phyloP scores from a whole-genome alignment of 2,888 invertebrate species.

The Apodemia mormo region DNA sequence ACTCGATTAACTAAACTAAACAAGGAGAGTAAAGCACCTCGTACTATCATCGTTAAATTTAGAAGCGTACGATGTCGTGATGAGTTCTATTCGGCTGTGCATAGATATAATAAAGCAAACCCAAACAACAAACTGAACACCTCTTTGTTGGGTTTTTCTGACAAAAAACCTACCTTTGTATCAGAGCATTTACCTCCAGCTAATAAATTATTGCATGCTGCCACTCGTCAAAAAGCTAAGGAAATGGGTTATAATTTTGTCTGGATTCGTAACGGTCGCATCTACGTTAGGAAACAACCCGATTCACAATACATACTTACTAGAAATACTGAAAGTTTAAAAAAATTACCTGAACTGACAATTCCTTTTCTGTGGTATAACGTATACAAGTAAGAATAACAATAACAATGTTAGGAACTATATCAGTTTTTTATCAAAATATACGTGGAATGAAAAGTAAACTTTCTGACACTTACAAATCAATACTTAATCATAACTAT shows the following conservation, averaged over 20 bases:
- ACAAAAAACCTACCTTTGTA: constrained; percentile 24
- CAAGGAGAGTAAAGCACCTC: constrained; percentile 12
- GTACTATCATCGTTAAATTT: constrained; percentile 13
- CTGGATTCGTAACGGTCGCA: constrained; percentile 29
- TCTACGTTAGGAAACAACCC: constrained; percentile 28
- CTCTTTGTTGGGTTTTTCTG: background rate
- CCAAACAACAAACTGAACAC: constrained; percentile 6
- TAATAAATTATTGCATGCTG: constrained; percentile 29
- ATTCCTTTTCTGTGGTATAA: too few relatives aligned
- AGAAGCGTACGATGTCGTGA: background rate
- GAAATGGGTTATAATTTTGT: constrained; percentile 28
- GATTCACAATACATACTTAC: constrained; percentile 16
- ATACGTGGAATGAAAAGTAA: constrained; percentile 4
- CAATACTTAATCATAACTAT: constrained; percentile 4
- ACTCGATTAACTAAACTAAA: constrained; percentile 17
- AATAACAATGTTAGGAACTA: background rate
- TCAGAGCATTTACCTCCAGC: constrained; percentile 28
- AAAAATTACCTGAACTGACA: too few relatives aligned
- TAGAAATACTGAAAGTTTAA: constrained; percentile 4
- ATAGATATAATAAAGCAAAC: constrained; percentile 20
- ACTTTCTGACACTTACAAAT: background rate
- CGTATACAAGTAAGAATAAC: background rate
- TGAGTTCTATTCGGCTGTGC: constrained; percentile 10
- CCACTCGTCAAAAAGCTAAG: constrained; percentile 25
- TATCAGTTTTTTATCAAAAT: constrained; percentile 16